Base-by-base conservation (phyloP, 1,140 invertebrate species). In the Drosophila nebulosa region DNA sequence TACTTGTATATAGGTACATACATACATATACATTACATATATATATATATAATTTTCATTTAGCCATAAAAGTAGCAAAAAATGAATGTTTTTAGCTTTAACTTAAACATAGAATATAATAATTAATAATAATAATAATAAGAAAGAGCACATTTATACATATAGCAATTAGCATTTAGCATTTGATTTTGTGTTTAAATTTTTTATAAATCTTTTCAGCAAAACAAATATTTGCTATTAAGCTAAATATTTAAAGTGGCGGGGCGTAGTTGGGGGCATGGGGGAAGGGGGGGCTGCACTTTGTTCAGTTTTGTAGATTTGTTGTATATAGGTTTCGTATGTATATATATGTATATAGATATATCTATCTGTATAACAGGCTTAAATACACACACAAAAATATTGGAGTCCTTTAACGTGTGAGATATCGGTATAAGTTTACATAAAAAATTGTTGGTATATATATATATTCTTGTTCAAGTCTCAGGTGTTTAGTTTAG, bases 401-500 rank as follows among this genome's bases (percentile, higher is more conserved):
- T 86, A 77, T 84, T 69, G 39, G 76, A 77, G 77, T 85, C 65
- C 35, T 69, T 36, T 75, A 62, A 57, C 24, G 71, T 84, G 61
- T 83, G 74, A 83, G 72, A 68, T 70, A 69, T 46, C 16, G 39
- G 39, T 65, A 81, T 56, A 64, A 71, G 64, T 79, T 69, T 63
- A 84, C 72, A 68, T 46, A 46, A 85, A 79, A 79, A 57, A 74
- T 53, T 56, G 14, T 60, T 64, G 62, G 69, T 57, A 56, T 30
- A 50, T 53, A 36, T 30, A n/a, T 53, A 64, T 64, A 57, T 67
- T 30, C 42, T 51, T 61, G 39, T 71, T 66, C 50, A 70, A 86
- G 77, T 85, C 81, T 84, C 71, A 83, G 79, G 79, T 72, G 75
- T 75, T 69, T 75, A 42, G 60, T 76, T 85, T 55, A 67, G n/a